phyloP scores from a whole-genome alignment of 1,140 invertebrate genomes.

The Aleiodes sp. region DNA sequence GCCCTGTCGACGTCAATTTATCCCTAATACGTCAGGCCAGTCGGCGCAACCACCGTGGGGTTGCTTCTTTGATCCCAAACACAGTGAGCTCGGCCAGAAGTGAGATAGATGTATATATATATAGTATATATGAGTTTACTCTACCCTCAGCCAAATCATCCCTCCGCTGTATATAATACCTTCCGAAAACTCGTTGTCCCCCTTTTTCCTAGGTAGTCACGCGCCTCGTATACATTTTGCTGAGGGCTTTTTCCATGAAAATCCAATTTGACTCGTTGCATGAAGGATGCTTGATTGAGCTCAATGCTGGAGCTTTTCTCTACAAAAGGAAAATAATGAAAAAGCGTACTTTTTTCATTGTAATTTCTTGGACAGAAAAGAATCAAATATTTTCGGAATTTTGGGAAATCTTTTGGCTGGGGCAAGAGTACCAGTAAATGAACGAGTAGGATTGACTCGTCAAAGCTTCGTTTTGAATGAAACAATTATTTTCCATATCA shows the following conservation, averaged over 20 bases:
- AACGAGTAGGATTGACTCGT: too few species aligned
- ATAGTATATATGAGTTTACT: slow-evolving; percentile 20
- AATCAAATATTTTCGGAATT: too few species aligned
- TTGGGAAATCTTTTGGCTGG: too few species aligned
- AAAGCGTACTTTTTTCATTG: too few species aligned
- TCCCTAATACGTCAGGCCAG: slow-evolving; percentile 54
- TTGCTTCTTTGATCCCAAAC: slow-evolving; percentile 52
- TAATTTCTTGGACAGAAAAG: too few species aligned
- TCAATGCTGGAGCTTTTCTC: not conserved
- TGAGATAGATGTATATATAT: not conserved
- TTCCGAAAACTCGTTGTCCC: slow-evolving; percentile 45
- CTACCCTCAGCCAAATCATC: slow-evolving; percentile 33
- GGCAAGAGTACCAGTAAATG: too few species aligned
- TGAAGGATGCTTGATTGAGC: slow-evolving; percentile 24
- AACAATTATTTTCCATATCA: too few species aligned
- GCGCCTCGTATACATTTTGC: slow-evolving; percentile 39
- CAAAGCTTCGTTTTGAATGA: too few species aligned
- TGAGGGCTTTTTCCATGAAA: slow-evolving; percentile 40
- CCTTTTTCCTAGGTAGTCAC: slow-evolving; percentile 37
- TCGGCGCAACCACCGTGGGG: slow-evolving; percentile 39
- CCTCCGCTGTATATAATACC: slow-evolving; percentile 41
- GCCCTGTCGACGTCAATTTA: slow-evolving; percentile 54
- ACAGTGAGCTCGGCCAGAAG: not conserved
- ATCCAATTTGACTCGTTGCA: slow-evolving; percentile 51
- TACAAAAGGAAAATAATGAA: not conserved